phyloP scores from a whole-genome alignment of 2,113 vertebrate species.

The Leucosticte australis region DNA sequence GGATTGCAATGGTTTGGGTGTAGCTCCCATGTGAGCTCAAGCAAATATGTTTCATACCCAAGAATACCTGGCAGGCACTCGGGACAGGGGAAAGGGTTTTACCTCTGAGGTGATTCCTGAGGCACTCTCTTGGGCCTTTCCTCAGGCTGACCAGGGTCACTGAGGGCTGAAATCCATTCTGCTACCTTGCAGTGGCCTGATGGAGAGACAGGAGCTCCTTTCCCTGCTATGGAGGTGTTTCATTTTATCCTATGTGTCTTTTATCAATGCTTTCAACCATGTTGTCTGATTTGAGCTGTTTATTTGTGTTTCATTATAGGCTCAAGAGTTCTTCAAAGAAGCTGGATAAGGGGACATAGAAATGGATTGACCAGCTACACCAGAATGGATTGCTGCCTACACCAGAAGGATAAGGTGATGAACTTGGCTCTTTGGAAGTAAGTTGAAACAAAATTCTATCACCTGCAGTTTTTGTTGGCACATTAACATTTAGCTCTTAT shows the following conservation, averaged over 20 bases:
- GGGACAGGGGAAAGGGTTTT: not conserved
- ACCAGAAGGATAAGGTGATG: not conserved
- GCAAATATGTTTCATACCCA: not conserved
- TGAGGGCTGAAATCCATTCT: not conserved
- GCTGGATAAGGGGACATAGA: not conserved
- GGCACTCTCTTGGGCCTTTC: not conserved
- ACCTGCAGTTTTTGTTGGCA: not conserved
- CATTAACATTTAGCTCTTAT: not conserved
- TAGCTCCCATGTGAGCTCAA: not conserved
- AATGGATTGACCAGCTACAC: not conserved
- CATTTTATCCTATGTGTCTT: not conserved
- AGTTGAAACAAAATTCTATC: not conserved
- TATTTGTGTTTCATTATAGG: not conserved
- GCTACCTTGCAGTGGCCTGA: not conserved
- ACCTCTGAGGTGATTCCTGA: not conserved
- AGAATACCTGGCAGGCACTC: not conserved
- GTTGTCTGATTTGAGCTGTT: not conserved
- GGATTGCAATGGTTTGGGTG: not conserved
- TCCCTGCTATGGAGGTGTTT: not conserved
- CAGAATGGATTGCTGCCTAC: not conserved
- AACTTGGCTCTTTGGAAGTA: not conserved
- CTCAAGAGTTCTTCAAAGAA: not conserved
- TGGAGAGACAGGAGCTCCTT: not conserved
- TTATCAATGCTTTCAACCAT: not conserved
- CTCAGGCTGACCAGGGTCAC: not conserved